Percentiles rank a stretch among this genome's conserved stretches.
Evolutionary conservation across 2,797 vertebrate genomes (phyloP).

Genomic region (Falco berigora): DNA sequence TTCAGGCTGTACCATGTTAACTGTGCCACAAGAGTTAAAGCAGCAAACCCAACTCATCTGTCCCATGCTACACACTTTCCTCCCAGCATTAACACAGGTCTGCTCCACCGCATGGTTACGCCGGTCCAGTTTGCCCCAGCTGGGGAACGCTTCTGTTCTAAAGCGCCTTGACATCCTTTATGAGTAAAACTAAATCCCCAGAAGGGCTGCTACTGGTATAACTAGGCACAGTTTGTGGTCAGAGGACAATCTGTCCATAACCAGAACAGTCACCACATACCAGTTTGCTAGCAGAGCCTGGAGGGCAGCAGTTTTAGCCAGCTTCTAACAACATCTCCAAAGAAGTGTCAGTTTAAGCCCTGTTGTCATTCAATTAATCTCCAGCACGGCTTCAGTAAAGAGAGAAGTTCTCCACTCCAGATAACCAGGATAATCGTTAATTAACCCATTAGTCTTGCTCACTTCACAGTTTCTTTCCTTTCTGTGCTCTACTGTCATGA

Average conservation of each 20-base stretch:
- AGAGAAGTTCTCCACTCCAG: neutral
- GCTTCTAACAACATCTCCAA: fast-evolving
- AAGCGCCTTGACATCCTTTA: neutral
- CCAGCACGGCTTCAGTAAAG: neutral
- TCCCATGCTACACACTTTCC: fast-evolving
- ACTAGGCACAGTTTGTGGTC: neutral
- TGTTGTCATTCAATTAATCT: neutral
- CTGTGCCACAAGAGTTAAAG: neutral
- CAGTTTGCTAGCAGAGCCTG: neutral
- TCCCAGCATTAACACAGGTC: neutral
- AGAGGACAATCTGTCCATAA: neutral
- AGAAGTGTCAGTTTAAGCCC: neutral
- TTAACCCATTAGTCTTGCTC: neutral
- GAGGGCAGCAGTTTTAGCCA: neutral
- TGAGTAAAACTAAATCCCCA: neutral
- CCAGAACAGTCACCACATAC: neutral
- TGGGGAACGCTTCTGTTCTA: neutral
- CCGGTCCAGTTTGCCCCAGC: neutral
- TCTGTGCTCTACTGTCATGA: neutral
- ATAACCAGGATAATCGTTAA: neutral
- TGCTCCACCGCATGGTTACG: neutral
- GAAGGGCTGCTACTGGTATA: neutral
- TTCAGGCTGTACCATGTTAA: neutral
- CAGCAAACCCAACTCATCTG: neutral
- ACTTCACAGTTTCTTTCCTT: neutral